Conservation (phyloP, 2,797 vertebrate species). For the Muraenolepis orangiensis region DNA sequence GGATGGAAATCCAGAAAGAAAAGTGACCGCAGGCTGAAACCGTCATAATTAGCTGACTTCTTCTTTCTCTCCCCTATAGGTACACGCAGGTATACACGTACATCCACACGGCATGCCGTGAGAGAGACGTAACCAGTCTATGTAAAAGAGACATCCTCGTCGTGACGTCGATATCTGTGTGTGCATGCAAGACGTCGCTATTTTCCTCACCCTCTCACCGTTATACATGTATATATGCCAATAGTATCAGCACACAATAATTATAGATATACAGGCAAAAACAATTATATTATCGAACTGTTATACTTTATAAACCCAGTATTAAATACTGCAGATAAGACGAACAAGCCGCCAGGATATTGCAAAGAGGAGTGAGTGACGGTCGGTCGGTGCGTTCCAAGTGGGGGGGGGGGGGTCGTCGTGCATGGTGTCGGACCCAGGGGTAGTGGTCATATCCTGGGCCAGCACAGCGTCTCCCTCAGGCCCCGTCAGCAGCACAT, state of each 20-base stretch:
- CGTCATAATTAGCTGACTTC: too few species aligned
- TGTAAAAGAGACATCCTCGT: background rate
- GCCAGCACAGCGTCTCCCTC: too few species aligned
- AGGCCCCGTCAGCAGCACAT: background rate
- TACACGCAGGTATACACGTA: too few species aligned
- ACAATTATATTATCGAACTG: too few species aligned
- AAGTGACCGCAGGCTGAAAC: too few species aligned
- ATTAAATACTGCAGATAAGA: slow-evolving; percentile 22
- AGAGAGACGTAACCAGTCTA: background rate
- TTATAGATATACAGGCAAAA: background rate
- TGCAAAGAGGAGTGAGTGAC: slow-evolving; percentile 48
- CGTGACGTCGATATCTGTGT: background rate
- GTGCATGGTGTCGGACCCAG: slow-evolving; percentile 55
- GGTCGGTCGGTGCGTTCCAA: slow-evolving; percentile 40
- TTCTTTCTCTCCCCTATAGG: background rate
- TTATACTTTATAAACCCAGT: background rate
- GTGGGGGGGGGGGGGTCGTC: background rate
- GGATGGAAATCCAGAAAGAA: too few species aligned
- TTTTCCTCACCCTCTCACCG: background rate
- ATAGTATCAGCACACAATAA: background rate
- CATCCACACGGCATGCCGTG: too few species aligned
- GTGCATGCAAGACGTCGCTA: background rate
- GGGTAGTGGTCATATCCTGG: slow-evolving; percentile 71
- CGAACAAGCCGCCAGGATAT: slow-evolving; percentile 34
- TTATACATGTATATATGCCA: too few species aligned